phyloP scores from a whole-genome alignment of 2,797 vertebrate genomes.

The Vipera latastei region DNA sequence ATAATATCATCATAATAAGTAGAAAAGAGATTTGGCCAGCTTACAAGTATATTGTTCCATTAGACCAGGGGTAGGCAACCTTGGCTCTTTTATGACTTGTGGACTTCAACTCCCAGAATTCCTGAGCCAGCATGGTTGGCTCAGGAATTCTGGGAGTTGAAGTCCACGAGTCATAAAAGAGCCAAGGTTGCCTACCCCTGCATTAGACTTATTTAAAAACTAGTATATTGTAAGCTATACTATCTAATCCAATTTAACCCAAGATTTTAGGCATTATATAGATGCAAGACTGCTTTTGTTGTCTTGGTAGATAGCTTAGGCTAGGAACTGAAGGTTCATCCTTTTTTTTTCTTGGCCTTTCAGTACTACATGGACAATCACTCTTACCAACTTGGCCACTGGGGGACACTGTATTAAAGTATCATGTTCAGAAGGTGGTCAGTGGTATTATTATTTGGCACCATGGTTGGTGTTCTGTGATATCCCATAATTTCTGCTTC shows the following conservation, averaged over 20 bases:
- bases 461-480: not conserved
- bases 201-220: not conserved
- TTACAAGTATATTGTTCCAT: not conserved
- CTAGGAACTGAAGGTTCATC: not conserved
- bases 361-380: not conserved
- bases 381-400: not conserved
- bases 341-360: not conserved
- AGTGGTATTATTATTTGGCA: not conserved
- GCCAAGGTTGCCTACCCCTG: no score
- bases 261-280: not conserved
- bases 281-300: not conserved
- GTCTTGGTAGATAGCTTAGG: not conserved
- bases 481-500: not conserved
- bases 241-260: not conserved
- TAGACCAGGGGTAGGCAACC: not conserved
- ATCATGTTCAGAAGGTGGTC: not conserved
- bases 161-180: no score
- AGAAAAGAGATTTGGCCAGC: not conserved
- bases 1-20: not conserved
- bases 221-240: not conserved
- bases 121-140: no score
- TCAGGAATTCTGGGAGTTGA: no score
- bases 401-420: not conserved
- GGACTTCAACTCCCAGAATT: no score
- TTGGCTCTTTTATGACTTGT: no score